A percentile compares a stretch with the other conserved stretches of the same genome.
phyloP scores from a whole-genome alignment of 2,888 invertebrate genomes.

The Cryptus armator region DNA sequence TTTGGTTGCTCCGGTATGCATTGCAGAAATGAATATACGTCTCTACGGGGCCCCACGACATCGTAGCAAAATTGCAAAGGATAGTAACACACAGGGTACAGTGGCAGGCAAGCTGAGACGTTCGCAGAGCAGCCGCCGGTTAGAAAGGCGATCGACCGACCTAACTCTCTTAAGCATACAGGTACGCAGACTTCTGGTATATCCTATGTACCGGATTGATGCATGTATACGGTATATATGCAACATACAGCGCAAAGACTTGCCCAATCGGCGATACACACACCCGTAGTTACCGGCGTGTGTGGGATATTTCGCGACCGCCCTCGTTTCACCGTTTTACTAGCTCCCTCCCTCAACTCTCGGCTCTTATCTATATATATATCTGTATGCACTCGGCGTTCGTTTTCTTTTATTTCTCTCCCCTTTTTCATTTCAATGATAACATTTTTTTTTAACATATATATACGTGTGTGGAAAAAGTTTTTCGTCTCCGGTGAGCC shows the following conservation, averaged over 20 bases:
- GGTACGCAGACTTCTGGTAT: constrained; percentile 56
- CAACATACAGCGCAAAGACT: constrained; percentile 39
- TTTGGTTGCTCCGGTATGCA: constrained; percentile 42
- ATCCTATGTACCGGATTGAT: constrained; percentile 26
- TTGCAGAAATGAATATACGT: constrained; percentile 34
- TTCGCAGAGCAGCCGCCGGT: constrained; percentile 71
- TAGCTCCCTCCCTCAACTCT: constrained; percentile 20
- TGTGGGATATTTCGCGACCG: constrained; percentile 76
- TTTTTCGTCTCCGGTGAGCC: neutral
- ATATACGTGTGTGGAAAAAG: neutral
- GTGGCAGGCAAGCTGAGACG: constrained; percentile 50
- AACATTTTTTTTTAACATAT: neutral
- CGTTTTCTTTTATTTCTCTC: neutral
- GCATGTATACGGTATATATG: constrained; percentile 47
- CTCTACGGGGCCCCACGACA: constrained; percentile 25
- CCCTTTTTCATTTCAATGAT: neutral
- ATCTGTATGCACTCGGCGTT: neutral
- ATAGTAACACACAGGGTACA: constrained; percentile 38
- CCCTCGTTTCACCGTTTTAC: constrained; percentile 65
- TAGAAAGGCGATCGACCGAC: constrained; percentile 80
- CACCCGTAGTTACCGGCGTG: constrained; percentile 38
- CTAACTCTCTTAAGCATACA: constrained; percentile 42
- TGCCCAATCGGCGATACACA: constrained; percentile 67
- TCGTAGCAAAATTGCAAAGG: constrained; percentile 1
- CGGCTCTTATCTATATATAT: neutral